A percentile compares a stretch with the other conserved stretches of the same genome.
Conservation (phyloP, 2,113 vertebrate species). For the Delphinapterus leucas region DNA sequence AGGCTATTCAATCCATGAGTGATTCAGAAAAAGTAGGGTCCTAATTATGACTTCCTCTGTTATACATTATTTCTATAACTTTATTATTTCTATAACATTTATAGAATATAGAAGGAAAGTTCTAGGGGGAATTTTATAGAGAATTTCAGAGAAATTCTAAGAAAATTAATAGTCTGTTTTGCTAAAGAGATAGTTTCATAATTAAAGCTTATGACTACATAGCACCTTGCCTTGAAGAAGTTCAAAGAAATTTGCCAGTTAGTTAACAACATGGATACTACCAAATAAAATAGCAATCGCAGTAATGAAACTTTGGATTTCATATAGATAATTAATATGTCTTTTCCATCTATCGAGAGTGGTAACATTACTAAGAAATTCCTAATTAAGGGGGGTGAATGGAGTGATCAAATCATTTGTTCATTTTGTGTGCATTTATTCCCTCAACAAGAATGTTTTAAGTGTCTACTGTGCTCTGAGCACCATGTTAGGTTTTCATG, state of each 20-base stretch:
- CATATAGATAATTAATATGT: not conserved
- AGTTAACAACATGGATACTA: not conserved
- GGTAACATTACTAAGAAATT: not conserved
- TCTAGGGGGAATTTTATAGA: not conserved
- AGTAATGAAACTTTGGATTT: not conserved
- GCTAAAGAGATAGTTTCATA: not conserved
- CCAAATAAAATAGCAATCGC: not conserved
- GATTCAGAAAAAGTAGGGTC: not conserved
- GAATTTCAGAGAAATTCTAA: not conserved
- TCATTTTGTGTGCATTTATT: not conserved
- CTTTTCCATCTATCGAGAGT: not conserved
- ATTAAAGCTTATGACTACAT: not conserved
- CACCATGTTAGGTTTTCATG: not conserved
- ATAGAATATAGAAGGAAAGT: not conserved
- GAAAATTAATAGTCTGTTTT: conserved; percentile 12
- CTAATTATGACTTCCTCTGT: not conserved
- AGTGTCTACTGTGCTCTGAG: not conserved
- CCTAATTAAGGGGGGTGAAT: not conserved
- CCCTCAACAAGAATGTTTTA: not conserved
- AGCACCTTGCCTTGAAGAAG: not conserved
- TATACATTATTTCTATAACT: not conserved
- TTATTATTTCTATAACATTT: not conserved
- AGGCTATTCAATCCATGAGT: not conserved
- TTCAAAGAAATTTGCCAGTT: not conserved
- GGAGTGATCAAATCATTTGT: not conserved